phyloP scores from a whole-genome alignment of 2,797 vertebrate species.

The Propithecus perrieri region DNA sequence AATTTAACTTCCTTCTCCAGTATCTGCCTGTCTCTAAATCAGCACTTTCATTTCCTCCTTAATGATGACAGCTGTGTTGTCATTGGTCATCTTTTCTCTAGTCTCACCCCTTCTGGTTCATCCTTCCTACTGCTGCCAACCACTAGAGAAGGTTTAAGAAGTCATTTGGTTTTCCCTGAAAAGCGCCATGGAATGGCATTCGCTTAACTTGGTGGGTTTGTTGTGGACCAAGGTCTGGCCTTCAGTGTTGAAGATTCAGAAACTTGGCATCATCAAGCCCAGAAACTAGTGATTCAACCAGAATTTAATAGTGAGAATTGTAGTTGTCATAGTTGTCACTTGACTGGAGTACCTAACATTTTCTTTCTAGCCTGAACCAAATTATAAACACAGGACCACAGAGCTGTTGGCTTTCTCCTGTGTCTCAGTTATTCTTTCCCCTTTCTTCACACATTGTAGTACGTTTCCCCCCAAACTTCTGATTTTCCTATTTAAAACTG shows the following conservation, averaged over 20 bases:
- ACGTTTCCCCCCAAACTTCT: neutral
- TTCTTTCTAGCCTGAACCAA: neutral
- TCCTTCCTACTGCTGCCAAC: too few relatives aligned
- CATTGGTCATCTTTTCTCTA: neutral
- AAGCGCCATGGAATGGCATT: neutral
- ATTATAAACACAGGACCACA: neutral
- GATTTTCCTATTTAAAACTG: neutral
- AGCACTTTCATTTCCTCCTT: fast-evolving
- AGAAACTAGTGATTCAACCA: neutral
- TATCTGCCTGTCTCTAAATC: neutral
- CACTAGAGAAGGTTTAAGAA: neutral
- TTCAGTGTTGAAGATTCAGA: neutral
- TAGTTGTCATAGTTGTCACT: neutral
- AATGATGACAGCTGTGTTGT: fast-evolving
- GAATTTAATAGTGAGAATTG: neutral
- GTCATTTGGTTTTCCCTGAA: neutral
- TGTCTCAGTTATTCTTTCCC: neutral
- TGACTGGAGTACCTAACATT: neutral
- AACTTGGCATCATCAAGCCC: neutral
- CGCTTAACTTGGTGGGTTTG: neutral
- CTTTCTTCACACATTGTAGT: neutral
- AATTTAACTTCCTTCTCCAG: neutral
- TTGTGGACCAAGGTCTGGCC: neutral
- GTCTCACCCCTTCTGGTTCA: neutral
- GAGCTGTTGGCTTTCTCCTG: neutral